Conservation (phyloP, 2,113 vertebrate species). For the Cyphomyrus plagiostoma region DNA sequence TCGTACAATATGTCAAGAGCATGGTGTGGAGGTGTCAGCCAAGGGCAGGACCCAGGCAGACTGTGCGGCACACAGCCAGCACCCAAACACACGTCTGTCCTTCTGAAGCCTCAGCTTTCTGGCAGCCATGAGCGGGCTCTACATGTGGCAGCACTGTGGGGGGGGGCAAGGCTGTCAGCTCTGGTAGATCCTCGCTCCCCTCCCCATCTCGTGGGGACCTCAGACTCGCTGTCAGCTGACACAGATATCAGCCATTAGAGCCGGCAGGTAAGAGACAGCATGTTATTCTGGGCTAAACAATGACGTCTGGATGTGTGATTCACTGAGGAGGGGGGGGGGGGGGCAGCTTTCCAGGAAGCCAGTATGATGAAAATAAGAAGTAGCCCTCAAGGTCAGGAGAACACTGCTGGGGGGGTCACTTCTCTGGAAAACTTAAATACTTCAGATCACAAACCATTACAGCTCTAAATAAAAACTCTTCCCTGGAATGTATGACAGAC, state of each 20-base stretch:
- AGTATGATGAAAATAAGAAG: neutral
- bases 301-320: neutral
- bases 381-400: neutral
- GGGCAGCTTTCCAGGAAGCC: neutral
- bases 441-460: neutral
- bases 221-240: neutral
- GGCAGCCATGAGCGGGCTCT: neutral
- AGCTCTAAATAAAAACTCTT: neutral
- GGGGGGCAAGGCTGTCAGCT: neutral
- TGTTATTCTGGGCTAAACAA: neutral
- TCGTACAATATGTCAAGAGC: neutral
- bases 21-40: neutral
- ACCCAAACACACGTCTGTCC: neutral
- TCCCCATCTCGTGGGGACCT: too few relatives aligned
- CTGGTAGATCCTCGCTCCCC: too few relatives aligned
- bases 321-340: neutral
- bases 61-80: neutral
- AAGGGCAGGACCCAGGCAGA: neutral
- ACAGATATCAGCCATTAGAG: neutral
- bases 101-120: neutral
- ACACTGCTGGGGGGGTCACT: neutral
- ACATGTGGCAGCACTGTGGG: neutral
- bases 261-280: neutral
- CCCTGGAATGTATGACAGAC: neutral
- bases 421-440: neutral